These are phyloP conservation scores for Menidia beryllina DNA, from an alignment of 2,113 vertebrate species.

Conservation along the genomic window DNA sequence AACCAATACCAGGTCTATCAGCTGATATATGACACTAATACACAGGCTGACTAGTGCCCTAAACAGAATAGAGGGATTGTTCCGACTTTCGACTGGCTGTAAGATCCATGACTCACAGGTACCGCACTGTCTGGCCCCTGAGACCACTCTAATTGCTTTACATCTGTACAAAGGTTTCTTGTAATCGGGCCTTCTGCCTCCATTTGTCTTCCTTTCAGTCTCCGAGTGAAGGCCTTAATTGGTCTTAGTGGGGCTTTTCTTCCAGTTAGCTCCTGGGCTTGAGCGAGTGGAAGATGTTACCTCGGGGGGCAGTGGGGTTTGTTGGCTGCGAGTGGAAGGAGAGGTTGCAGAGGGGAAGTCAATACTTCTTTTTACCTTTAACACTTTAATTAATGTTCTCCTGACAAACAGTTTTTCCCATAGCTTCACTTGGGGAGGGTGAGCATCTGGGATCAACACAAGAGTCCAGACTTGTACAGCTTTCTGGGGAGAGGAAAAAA, in stretches of 20 bases:
- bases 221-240: constrained; percentile 98
- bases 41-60: constrained; percentile 87
- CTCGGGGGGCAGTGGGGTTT: constrained; percentile 79
- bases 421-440: constrained; percentile 73
- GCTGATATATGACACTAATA: constrained; percentile 93
- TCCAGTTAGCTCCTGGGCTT: constrained; percentile 88
- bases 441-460: constrained; percentile 61
- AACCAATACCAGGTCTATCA: constrained; percentile 84
- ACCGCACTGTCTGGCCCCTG: constrained; percentile 87
- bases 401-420: constrained; percentile 83
- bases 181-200: constrained; percentile 97
- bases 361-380: constrained; percentile 92
- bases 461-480: constrained; percentile 78
- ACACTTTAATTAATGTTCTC: constrained; percentile 95
- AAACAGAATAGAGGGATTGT: constrained; percentile 92
- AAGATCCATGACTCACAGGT: constrained; percentile 91
- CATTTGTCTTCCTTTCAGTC: constrained; percentile 99
- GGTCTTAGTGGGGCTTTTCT: constrained; percentile 97
- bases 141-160: constrained; percentile 99
- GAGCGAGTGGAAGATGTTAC: constrained; percentile 85
- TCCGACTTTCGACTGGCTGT: constrained; percentile 92
- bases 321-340: constrained; percentile 73
- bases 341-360: constrained; percentile 86
- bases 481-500: constrained; percentile 47
- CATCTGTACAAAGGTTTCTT: constrained; percentile 99